Percentiles rank a stretch among this genome's conserved stretches.
These are phyloP conservation scores for Drosophila novamexicana DNA, from an alignment of 1,140 invertebrate genomes.

Conservation along the genomic window DNA sequence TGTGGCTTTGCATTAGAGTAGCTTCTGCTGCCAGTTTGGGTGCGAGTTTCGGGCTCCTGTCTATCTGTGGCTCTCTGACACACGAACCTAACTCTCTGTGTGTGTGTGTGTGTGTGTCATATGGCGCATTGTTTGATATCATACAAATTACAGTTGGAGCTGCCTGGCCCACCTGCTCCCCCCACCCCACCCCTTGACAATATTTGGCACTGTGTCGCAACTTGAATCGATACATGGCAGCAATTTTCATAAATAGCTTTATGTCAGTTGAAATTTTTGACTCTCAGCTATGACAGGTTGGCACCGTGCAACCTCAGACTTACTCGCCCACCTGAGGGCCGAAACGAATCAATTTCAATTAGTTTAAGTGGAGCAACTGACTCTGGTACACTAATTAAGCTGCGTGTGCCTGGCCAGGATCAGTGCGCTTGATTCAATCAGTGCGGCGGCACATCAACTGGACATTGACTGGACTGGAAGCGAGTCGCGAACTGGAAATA, in stretches of 20 bases:
- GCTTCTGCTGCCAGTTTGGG: constrained; percentile 43
- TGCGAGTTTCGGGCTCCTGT: constrained; percentile 22
- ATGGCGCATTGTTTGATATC: constrained; percentile 76
- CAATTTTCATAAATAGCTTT: constrained; percentile 57
- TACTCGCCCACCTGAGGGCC: background rate
- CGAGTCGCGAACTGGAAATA: constrained; percentile 58
- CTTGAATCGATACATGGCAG: constrained; percentile 69
- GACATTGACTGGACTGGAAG: constrained; percentile 18
- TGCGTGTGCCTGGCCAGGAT: constrained; percentile 63
- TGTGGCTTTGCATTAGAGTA: constrained; percentile 64
- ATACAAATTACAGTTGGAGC: constrained; percentile 51
- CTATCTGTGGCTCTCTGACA: constrained; percentile 33
- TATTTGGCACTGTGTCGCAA: constrained; percentile 70
- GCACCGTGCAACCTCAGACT: background rate
- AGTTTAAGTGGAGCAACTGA: constrained; percentile 62
- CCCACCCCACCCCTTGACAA: background rate
- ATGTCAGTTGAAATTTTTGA: constrained; percentile 69
- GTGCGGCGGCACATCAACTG: constrained; percentile 40
- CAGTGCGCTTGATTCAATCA: constrained; percentile 74
- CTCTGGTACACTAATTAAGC: constrained; percentile 60
- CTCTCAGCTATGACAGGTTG: constrained; percentile 33
- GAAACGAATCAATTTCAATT: constrained; percentile 73
- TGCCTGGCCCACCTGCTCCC: background rate
- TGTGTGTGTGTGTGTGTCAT: constrained; percentile 47
- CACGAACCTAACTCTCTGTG: constrained; percentile 27